A percentile compares a stretch with the other conserved stretches of the same genome.
Conservation (phyloP, 37 sponge, comb jelly and placozoan genomes). For the Axinella damicornis region DNA sequence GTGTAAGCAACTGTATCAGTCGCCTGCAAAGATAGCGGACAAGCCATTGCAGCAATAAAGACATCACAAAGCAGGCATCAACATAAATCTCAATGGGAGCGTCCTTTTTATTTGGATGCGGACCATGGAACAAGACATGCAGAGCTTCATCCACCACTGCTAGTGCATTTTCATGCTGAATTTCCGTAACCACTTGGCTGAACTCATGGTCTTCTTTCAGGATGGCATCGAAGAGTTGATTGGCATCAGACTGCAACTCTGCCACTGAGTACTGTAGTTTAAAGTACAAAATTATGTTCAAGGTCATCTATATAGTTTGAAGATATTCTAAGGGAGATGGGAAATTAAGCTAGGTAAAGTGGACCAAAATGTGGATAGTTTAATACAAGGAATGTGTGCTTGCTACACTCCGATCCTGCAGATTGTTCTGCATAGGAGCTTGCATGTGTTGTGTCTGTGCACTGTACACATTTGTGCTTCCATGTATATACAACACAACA, state of each 20-base stretch:
- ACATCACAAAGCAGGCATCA: conserved; percentile 1
- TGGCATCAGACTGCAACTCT: conserved; percentile 26
- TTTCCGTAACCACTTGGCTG: no score
- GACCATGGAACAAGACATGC: neutral
- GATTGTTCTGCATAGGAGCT: no score
- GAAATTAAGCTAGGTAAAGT: no score
- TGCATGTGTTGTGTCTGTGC: no score
- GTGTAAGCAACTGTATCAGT: conserved; percentile 54
- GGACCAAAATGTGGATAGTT: no score
- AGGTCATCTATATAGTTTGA: no score
- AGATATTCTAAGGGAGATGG: no score
- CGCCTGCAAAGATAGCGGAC: conserved; percentile 31
- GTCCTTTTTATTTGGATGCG: neutral
- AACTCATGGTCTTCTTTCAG: neutral
- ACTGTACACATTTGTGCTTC: no score
- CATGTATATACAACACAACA: no score
- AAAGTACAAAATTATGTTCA: no score
- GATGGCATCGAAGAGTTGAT: neutral
- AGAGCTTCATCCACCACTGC: conserved; percentile 10
- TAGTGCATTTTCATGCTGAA: neutral
- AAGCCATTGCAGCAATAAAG: conserved; percentile 50
- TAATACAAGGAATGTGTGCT: no score
- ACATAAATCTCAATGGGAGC: neutral
- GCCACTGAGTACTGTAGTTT: conserved; percentile 36
- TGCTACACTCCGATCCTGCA: no score